phyloP scores from a whole-genome alignment of 2,797 vertebrate genomes.

The Crenuchus spilurus region DNA sequence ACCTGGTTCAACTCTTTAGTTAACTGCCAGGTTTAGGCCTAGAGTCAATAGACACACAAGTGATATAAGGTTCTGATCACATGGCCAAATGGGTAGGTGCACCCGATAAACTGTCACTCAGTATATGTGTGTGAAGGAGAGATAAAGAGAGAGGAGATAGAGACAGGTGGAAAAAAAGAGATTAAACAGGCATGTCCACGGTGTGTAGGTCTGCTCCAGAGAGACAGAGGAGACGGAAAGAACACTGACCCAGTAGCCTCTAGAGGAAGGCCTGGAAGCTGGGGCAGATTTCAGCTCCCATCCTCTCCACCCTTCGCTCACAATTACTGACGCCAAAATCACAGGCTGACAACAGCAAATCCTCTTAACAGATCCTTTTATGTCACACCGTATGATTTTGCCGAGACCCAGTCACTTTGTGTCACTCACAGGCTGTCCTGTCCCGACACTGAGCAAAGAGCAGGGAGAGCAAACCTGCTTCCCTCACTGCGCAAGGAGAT shows the following conservation, averaged over 20 bases:
- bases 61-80: too few species aligned
- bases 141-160: constrained; percentile 9
- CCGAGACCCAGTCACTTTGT: constrained; percentile 42
- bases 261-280: not conserved
- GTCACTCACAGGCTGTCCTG: constrained; percentile 42
- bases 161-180: not conserved
- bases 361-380: constrained; percentile 48
- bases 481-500: constrained; percentile 16
- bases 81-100: too few species aligned
- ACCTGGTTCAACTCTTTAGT: too few species aligned
- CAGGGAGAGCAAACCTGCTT: constrained; percentile 28
- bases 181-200: constrained; percentile 22
- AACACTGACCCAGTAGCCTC: not conserved
- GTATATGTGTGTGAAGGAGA: not conserved
- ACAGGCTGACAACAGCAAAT: constrained; percentile 53
- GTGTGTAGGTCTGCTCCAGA: not conserved
- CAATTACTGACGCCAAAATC: constrained; percentile 54
- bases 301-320: constrained; percentile 1
- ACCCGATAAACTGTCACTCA: too few species aligned
- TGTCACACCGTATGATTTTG: constrained; percentile 47
- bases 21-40: too few species aligned
- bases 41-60: too few species aligned
- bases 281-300: constrained; percentile 7
- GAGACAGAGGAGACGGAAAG: not conserved
- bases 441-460: constrained; percentile 14